These are phyloP conservation scores for Oncorhynchus clarkii DNA, from an alignment of 2,113 vertebrate genomes.

Conservation along the genomic window DNA sequence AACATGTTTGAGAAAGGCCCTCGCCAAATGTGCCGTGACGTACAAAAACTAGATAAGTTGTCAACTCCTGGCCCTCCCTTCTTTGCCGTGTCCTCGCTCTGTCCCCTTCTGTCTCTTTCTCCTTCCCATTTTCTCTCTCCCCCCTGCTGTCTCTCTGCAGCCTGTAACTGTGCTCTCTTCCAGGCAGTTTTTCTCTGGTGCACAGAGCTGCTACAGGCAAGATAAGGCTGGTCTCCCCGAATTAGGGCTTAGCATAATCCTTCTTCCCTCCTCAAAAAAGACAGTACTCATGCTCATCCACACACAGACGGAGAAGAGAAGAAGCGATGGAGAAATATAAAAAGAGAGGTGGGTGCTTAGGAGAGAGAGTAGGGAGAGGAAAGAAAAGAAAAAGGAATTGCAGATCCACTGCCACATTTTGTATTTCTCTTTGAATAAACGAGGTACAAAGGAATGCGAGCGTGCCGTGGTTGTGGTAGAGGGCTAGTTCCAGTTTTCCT, in stretches of 20 bases:
- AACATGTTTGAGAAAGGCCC: not conserved
- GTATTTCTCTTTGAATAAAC: constrained; percentile 51
- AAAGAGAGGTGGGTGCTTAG: not conserved
- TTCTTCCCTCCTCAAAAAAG: constrained; percentile 69
- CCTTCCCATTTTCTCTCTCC: constrained; percentile 20
- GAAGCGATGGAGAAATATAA: constrained; percentile 46
- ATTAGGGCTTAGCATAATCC: constrained; percentile 79
- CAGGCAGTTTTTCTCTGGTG: constrained; percentile 71
- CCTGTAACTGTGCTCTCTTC: constrained; percentile 61
- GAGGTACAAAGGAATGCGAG: constrained; percentile 61
- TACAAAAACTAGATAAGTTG: constrained; percentile 40
- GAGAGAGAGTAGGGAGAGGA: constrained; percentile 24
- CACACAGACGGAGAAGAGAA: constrained; percentile 64
- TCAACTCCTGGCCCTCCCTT: constrained; percentile 40
- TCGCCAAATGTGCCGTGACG: constrained; percentile 21
- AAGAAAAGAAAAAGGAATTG: constrained; percentile 29
- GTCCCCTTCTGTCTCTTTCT: not conserved
- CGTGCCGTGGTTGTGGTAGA: constrained; percentile 31
- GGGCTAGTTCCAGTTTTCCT: constrained; percentile 27
- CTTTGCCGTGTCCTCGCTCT: constrained; percentile 9
- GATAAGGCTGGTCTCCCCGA: constrained; percentile 76
- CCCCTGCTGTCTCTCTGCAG: constrained; percentile 41
- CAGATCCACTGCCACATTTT: constrained; percentile 52
- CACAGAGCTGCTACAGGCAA: constrained; percentile 75
- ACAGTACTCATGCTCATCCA: constrained; percentile 60